phyloP scores from a whole-genome alignment of 2,888 invertebrate species.

The Polydrusus cervinus region DNA sequence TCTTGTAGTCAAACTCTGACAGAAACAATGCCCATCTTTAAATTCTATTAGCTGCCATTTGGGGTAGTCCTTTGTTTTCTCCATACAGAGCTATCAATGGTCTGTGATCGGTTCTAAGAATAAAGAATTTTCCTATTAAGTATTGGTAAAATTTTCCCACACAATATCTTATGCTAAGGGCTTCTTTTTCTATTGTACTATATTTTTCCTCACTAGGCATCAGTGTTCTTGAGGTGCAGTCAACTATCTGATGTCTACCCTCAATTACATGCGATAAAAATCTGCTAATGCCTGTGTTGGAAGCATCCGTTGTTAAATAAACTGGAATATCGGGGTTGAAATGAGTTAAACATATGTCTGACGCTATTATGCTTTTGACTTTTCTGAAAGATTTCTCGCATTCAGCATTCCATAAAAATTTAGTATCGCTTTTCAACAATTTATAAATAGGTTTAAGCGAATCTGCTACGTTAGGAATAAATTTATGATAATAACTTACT shows the following conservation, averaged over 20 bases:
- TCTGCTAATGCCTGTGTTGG: constrained; percentile 47
- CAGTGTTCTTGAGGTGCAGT: constrained; percentile 51
- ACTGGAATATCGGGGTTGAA: constrained; percentile 53
- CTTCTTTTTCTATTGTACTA: constrained; percentile 47
- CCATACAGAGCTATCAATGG: constrained; percentile 47
- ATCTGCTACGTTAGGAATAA: too few species aligned
- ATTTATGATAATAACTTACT: too few species aligned
- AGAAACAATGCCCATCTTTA: constrained; percentile 57
- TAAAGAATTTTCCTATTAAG: constrained; percentile 26
- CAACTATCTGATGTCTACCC: constrained; percentile 46
- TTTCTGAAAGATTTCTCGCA: constrained; percentile 52
- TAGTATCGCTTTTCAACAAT: too few species aligned
- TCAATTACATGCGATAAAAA: constrained; percentile 39
- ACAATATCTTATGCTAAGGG: constrained; percentile 5
- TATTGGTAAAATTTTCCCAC: constrained; percentile 5
- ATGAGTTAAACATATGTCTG: constrained; percentile 51
- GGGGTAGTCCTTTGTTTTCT: constrained; percentile 34
- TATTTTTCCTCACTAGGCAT: constrained; percentile 49
- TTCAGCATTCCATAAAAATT: constrained; percentile 50
- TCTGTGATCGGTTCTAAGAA: constrained; percentile 49
- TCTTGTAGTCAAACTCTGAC: constrained; percentile 45
- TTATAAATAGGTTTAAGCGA: too few species aligned
- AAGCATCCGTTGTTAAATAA: constrained; percentile 50
- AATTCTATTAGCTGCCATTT: constrained; percentile 30
- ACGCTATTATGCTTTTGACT: constrained; percentile 49